A percentile compares a stretch with the other conserved stretches of the same genome.
These are phyloP conservation scores for Gobiocypris rarus DNA, from an alignment of 2,113 vertebrate species.

Conservation along the genomic window DNA sequence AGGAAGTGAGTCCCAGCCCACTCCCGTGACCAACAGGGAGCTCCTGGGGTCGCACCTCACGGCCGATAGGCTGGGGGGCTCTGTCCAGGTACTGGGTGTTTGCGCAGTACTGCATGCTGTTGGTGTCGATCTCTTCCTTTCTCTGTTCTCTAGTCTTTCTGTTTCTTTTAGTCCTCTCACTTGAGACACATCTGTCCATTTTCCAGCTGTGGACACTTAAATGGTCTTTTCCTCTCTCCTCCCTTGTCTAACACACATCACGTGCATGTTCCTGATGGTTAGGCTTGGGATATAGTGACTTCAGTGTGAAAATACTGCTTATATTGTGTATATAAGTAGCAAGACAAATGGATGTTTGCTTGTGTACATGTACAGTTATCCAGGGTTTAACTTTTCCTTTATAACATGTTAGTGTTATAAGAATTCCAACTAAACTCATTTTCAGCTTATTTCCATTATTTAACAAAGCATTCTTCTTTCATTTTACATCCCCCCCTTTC, in stretches of 20 bases:
- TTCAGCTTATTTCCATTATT: neutral
- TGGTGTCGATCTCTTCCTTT: conserved; percentile 34
- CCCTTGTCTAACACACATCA: neutral
- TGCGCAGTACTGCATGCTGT: conserved; percentile 57
- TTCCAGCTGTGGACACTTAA: neutral
- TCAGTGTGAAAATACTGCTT: neutral
- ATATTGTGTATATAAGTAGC: neutral
- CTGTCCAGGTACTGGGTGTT: conserved; percentile 83
- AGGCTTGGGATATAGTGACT: conserved; percentile 4
- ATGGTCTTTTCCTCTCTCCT: neutral
- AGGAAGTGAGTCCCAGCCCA: conserved; percentile 83
- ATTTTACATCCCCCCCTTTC: neutral
- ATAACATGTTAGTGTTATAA: neutral
- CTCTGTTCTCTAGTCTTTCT: conserved; percentile 54
- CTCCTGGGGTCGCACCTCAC: conserved; percentile 84
- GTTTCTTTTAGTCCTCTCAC: conserved; percentile 41
- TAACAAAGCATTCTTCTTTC: neutral
- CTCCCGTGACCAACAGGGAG: conserved; percentile 83
- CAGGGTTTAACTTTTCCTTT: neutral
- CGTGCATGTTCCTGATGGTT: conserved; percentile 10
- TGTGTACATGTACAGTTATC: neutral
- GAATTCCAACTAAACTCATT: neutral
- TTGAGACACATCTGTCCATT: conserved; percentile 26
- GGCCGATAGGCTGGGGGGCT: conserved; percentile 86
- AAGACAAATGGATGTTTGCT: neutral